These are phyloP conservation scores for Musca vetustissima DNA, from an alignment of 1,140 invertebrate species.

Conservation along the genomic window DNA sequence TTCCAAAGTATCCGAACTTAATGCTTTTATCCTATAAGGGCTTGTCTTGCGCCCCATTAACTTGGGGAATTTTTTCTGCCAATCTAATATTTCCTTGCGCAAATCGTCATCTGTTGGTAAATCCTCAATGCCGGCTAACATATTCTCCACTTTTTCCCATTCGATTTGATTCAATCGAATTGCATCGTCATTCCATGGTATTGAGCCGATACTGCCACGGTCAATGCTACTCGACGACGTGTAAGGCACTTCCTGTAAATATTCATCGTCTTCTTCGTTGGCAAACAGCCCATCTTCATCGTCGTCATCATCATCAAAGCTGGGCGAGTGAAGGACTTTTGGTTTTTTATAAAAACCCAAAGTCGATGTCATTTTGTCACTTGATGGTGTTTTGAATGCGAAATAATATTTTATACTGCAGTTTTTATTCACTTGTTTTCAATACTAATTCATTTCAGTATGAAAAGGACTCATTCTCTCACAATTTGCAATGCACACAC, in stretches of 20 bases:
- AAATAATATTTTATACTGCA: neutral
- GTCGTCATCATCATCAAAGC: conserved; percentile 28
- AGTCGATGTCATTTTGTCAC: neutral
- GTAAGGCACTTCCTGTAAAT: conserved; percentile 48
- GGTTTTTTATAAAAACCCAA: conserved; percentile 8
- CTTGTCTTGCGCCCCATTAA: conserved; percentile 17
- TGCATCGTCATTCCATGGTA: conserved; percentile 54
- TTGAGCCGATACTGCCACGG: conserved; percentile 50
- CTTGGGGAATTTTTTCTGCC: conserved; percentile 48
- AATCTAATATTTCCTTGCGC: conserved; percentile 47
- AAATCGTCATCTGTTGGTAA: conserved; percentile 44
- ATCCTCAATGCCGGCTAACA: conserved; percentile 43
- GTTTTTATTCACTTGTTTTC: neutral
- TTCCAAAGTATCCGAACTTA: conserved; percentile 12
- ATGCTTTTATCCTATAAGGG: neutral
- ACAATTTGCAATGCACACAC: neutral
- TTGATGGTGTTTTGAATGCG: neutral
- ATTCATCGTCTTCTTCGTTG: conserved; percentile 41
- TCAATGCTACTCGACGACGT: conserved; percentile 51
- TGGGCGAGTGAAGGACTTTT: neutral
- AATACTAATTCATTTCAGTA: no score
- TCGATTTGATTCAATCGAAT: conserved; percentile 52
- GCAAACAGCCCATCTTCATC: conserved; percentile 22
- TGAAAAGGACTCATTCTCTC: no score
- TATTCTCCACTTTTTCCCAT: conserved; percentile 50